These are phyloP conservation scores for Coelinius sp. DNA, from an alignment of 2,888 invertebrate genomes.

Conservation along the genomic window DNA sequence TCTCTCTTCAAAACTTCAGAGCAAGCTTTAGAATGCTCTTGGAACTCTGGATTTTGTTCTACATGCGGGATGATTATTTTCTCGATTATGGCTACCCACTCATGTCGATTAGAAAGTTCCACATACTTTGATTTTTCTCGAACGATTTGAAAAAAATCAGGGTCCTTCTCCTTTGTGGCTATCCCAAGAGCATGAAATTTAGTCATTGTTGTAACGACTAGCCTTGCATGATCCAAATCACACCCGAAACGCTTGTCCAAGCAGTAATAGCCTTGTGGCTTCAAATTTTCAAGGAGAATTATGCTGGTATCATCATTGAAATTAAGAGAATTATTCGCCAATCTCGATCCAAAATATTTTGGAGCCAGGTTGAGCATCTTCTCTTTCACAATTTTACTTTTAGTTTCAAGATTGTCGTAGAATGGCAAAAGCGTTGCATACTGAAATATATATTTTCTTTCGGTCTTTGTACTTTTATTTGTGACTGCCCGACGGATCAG, in stretches of 20 bases:
- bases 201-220: constrained; percentile 73
- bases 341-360: constrained; percentile 73
- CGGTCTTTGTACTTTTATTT: no score
- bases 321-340: constrained; percentile 56
- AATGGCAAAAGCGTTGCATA: constrained; percentile 73
- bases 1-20: no score
- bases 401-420: constrained; percentile 71
- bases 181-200: constrained; percentile 75
- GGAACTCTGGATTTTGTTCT: no score
- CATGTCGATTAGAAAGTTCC: no score
- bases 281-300: constrained; percentile 75
- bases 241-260: constrained; percentile 72
- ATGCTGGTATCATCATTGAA: constrained; percentile 75
- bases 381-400: constrained; percentile 69
- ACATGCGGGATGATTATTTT: no score
- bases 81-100: no score
- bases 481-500: no score
- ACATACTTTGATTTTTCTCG: no score
- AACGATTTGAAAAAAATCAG: constrained; percentile 59
- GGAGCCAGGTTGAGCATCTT: constrained; percentile 72
- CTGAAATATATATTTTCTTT: no score
- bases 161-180: constrained; percentile 71
- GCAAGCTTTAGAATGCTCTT: no score
- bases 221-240: constrained; percentile 71
- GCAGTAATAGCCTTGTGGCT: constrained; percentile 71